phyloP scores from a whole-genome alignment of 2,113 vertebrate genomes.

The Pelecanus crispus region DNA sequence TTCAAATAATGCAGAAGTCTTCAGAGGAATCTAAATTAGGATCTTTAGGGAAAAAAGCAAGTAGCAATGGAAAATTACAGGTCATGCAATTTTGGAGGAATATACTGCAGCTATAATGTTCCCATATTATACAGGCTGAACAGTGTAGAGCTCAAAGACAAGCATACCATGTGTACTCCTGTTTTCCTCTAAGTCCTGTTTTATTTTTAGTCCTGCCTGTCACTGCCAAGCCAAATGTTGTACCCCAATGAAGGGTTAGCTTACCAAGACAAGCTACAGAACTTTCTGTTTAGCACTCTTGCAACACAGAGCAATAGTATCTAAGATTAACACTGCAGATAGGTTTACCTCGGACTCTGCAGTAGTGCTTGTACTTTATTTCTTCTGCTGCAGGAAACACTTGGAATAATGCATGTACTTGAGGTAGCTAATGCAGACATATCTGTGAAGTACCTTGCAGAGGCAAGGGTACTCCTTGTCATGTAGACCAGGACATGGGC shows the following conservation, averaged over 20 bases:
- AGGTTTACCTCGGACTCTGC: not conserved
- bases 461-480: not conserved
- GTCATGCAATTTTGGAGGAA: not conserved
- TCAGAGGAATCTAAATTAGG: not conserved
- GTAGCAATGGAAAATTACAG: not conserved
- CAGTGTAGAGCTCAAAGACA: not conserved
- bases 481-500: not conserved
- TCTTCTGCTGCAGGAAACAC: not conserved
- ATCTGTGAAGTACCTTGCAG: not conserved
- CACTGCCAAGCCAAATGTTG: conserved; percentile 46
- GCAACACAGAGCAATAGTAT: not conserved
- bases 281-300: conserved; percentile 12
- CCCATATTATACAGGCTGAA: not conserved
- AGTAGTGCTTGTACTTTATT: not conserved
- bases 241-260: not conserved
- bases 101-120: not conserved
- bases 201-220: conserved; percentile 62
- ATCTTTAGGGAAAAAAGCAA: not conserved
- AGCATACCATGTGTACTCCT: not conserved
- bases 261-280: conserved; percentile 31
- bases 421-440: not conserved
- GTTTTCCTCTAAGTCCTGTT: not conserved
- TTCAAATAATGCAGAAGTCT: not conserved
- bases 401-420: not conserved
- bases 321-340: not conserved